phyloP scores from a whole-genome alignment of 30 jellyfish, hydroid and myxozoan genomes.

The Turritopsis dohrnii region DNA sequence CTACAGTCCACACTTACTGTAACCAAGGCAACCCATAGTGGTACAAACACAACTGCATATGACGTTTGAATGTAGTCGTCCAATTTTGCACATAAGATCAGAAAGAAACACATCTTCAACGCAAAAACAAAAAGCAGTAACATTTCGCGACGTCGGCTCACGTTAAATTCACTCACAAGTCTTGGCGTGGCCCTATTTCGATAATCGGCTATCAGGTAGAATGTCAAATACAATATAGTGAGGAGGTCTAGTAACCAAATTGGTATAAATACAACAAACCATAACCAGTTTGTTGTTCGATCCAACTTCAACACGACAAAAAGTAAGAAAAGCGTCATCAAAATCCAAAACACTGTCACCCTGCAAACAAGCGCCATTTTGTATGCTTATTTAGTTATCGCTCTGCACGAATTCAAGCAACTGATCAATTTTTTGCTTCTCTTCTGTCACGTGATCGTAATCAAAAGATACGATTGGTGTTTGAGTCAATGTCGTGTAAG shows the following conservation, averaged over 20 bases:
- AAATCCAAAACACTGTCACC: constrained; percentile 55
- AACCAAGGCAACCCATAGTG: constrained; percentile 68
- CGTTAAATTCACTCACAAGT: constrained; percentile 31
- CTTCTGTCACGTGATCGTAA: constrained; percentile 29
- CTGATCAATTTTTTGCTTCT: not conserved
- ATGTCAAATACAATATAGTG: constrained; percentile 40
- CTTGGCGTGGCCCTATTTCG: constrained; percentile 9
- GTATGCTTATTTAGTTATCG: not conserved
- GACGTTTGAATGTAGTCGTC: constrained; percentile 67
- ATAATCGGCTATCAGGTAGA: constrained; percentile 16
- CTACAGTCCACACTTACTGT: constrained; percentile 43
- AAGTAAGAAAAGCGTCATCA: constrained; percentile 49
- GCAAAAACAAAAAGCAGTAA: constrained; percentile 49
- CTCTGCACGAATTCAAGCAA: constrained; percentile 14
- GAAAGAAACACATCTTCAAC: constrained; percentile 45
- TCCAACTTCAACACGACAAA: constrained; percentile 72
- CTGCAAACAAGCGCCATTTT: constrained; percentile 82
- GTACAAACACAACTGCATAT: constrained; percentile 56
- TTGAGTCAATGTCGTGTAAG: constrained; percentile 27
- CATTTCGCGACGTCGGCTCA: constrained; percentile 54
- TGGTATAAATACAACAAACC: constrained; percentile 87
- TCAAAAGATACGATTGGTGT: constrained; percentile 26
- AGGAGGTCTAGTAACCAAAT: constrained; percentile 74
- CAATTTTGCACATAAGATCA: constrained; percentile 72
- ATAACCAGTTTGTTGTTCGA: constrained; percentile 55